Evolutionary conservation across 1,140 invertebrate genomes (phyloP), one percentile per base, ranked within the genome.

Genomic region (silkworm (Bombyx mori)): DNA sequence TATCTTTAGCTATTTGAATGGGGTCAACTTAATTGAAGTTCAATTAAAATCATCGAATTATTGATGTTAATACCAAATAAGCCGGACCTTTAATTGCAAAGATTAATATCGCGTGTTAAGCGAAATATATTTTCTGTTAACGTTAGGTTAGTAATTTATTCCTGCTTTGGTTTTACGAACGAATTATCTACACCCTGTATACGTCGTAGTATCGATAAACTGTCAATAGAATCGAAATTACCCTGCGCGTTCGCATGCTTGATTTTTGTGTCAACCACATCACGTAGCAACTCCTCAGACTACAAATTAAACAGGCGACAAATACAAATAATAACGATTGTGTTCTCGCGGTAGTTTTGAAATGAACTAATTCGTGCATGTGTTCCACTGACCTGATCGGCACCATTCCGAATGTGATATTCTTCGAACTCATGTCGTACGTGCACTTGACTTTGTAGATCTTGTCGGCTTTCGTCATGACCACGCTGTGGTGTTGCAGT

Each of bases 361-460:
- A 45, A 46, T 54, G 22, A 43, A 54, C 26, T 43, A 54, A 54
- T 45, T 42, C 10, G 42, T 22, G 53, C 2, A 18, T 18, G 50
- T 42, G 42, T n/a, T 46, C 54, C 46, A 56, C 54, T 77, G 83
- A 94, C 92, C 94, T 93, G 79, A 98, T 97, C 55, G 96, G 96
- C 93, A 98, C 96, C 96, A 98, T 97, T 88, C 96, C 96, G 88
- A 98, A 98, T 8, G 96, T 97, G 60, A 98, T 97, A 82, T 98
- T 98, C 89, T 97, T 96, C 1, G 96, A 97, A 54, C 95, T 96
- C 93, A 98, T 98, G 83, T 98, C 97, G 78, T 98, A 98, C 0
- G 96, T 98, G 76, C 97, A 98, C 75, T 97, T 96, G 44, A 98
- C 95, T 88, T 97, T 97, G 91, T 98, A 98, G 69, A 98, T 97